Percentiles rank a stretch among this genome's conserved stretches.
These are phyloP conservation scores for Apodemia duryi DNA, from an alignment of 2,888 invertebrate genomes.

Conservation along the genomic window DNA sequence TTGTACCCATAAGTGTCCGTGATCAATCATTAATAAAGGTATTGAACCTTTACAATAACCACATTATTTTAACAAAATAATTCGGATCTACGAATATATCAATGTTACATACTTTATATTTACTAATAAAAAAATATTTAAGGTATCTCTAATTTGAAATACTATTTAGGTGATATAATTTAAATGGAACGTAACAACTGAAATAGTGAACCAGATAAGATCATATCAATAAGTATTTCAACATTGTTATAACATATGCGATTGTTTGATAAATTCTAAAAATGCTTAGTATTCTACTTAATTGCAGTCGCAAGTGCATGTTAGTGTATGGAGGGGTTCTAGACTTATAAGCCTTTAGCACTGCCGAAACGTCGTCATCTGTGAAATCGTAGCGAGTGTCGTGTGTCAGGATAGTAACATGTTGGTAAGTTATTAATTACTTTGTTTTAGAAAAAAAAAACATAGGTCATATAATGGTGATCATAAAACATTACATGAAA, in stretches of 20 bases:
- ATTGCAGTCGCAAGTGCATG: conserved; percentile 34
- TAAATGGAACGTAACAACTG: background rate
- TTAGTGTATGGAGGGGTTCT: conserved; percentile 56
- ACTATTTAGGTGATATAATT: background rate
- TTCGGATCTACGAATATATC: too few species aligned
- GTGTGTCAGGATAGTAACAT: conserved; percentile 36
- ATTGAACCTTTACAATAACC: too few species aligned
- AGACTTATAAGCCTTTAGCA: conserved; percentile 54
- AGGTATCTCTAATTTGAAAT: background rate
- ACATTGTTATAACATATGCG: conserved; percentile 1
- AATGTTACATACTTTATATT: too few species aligned
- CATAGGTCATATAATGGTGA: too few species aligned
- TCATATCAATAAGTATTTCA: conserved; percentile 2
- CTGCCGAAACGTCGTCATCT: conserved; percentile 36
- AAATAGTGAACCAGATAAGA: background rate
- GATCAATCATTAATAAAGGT: too few species aligned
- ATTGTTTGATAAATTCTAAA: conserved; percentile 9
- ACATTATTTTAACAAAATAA: too few species aligned
- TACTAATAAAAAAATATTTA: too few species aligned
- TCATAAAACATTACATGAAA: too few species aligned
- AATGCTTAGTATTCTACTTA: conserved; percentile 12
- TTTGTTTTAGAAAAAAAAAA: background rate
- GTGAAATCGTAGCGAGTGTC: conserved; percentile 42
- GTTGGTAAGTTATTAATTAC: conserved; percentile 33
- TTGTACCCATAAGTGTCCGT: too few species aligned